phyloP scores from a whole-genome alignment of 2,797 vertebrate genomes.

The Lindbergichthys nudifrons region DNA sequence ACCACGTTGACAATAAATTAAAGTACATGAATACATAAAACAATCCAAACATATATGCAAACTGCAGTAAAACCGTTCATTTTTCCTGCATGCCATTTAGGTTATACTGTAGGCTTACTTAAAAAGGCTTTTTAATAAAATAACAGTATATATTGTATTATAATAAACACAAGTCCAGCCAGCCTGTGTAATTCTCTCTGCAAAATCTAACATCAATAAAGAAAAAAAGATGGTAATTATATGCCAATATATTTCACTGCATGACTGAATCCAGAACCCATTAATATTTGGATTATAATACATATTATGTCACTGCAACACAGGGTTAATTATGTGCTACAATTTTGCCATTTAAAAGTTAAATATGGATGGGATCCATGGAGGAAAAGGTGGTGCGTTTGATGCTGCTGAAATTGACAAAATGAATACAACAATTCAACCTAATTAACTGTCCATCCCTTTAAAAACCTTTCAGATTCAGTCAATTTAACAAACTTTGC shows the following conservation, averaged over 20 bases:
- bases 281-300: slow-evolving; percentile 37
- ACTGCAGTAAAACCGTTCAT: slow-evolving; percentile 8
- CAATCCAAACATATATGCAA: slow-evolving; percentile 22
- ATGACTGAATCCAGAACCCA: slow-evolving; percentile 26
- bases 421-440: slow-evolving; percentile 54
- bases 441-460: slow-evolving; percentile 60
- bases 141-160: slow-evolving; percentile 14
- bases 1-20: background rate
- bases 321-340: slow-evolving; percentile 31
- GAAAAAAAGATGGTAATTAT: slow-evolving; percentile 8
- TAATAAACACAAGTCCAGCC: slow-evolving; percentile 17
- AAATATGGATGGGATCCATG: slow-evolving; percentile 1
- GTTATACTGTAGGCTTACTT: slow-evolving; percentile 20
- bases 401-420: slow-evolving; percentile 34
- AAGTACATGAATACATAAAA: slow-evolving; percentile 1
- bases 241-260: slow-evolving; percentile 6
- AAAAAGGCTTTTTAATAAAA: slow-evolving; percentile 17
- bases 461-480: slow-evolving; percentile 65
- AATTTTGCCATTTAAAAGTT: slow-evolving; percentile 39
- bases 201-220: background rate
- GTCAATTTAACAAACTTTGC: slow-evolving; percentile 70
- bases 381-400: slow-evolving; percentile 26
- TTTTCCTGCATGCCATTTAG: slow-evolving; percentile 1
- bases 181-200: background rate
- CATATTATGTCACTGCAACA: slow-evolving; percentile 27